Percentiles rank a stretch among this genome's conserved stretches.
These are phyloP conservation scores for Craniophora ligustri DNA, from an alignment of 2,888 invertebrate species.

Conservation along the genomic window DNA sequence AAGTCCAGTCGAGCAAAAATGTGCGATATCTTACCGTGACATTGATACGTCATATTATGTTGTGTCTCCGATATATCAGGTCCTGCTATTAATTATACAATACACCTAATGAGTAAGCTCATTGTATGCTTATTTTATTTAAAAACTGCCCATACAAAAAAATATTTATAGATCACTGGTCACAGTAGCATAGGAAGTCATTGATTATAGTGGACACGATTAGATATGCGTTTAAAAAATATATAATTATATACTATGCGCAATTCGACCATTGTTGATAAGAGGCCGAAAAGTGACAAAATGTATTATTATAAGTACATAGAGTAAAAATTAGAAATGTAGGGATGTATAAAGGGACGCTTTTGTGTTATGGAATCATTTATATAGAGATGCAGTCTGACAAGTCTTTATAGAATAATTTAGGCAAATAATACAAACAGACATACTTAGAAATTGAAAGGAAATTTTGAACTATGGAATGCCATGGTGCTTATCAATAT, in stretches of 20 bases:
- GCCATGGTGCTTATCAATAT: no score
- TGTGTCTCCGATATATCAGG: constrained; percentile 44
- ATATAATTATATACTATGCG: neutral
- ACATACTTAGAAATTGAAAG: no score
- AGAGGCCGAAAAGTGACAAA: no score
- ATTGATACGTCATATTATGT: constrained; percentile 39
- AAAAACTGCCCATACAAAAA: constrained; percentile 27
- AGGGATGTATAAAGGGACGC: no score
- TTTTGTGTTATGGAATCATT: no score
- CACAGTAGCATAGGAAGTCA: constrained; percentile 12
- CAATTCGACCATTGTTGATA: neutral
- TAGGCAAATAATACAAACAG: no score
- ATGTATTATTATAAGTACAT: no score
- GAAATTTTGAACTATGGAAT: no score
- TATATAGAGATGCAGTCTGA: no score
- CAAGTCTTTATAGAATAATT: no score
- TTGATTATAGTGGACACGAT: constrained; percentile 15
- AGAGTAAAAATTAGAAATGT: no score
- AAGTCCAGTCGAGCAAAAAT: constrained; percentile 28
- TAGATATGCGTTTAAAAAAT: constrained; percentile 2
- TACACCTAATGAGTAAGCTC: constrained; percentile 47
- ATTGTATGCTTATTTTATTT: constrained; percentile 36
- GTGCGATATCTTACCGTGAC: constrained; percentile 40
- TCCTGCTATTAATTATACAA: constrained; percentile 49
- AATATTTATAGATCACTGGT: constrained; percentile 26